Percentiles rank a stretch among this genome's conserved stretches.
Conservation (phyloP, 2,797 vertebrate species). For the Diglossa cyanea region DNA sequence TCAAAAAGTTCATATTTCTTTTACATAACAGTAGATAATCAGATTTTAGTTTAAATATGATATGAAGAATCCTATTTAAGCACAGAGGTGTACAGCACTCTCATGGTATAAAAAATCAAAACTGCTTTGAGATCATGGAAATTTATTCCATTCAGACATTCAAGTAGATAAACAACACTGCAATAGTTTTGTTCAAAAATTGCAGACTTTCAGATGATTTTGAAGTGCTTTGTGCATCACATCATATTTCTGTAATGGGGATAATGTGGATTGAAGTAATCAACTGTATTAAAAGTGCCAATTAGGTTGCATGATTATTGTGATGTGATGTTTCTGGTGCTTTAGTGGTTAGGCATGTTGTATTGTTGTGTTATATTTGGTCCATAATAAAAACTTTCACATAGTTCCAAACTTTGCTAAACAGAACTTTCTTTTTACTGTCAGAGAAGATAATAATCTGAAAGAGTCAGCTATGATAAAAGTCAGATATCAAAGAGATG, state of each 20-base stretch:
- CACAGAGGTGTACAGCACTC: neutral
- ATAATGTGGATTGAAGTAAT: conserved; percentile 8
- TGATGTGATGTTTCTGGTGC: neutral
- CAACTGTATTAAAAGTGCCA: neutral
- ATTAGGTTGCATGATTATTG: neutral
- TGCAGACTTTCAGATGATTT: neutral
- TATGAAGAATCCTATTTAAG: conserved; percentile 23
- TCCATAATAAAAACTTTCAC: neutral
- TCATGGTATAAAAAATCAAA: conserved; percentile 26
- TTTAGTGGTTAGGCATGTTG: neutral
- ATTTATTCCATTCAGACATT: neutral
- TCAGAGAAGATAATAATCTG: neutral
- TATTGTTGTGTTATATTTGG: neutral
- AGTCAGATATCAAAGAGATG: neutral
- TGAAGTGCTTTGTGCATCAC: neutral
- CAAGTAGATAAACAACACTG: neutral
- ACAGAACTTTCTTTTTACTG: neutral
- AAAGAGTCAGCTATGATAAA: neutral
- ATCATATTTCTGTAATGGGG: neutral
- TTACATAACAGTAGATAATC: conserved; percentile 47
- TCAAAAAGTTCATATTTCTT: conserved; percentile 29
- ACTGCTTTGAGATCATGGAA: neutral
- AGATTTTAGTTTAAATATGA: neutral
- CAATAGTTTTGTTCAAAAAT: neutral
- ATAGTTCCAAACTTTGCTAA: neutral